Conservation (phyloP, 2,797 vertebrate species). For the Xiphophorus birchmanni region DNA sequence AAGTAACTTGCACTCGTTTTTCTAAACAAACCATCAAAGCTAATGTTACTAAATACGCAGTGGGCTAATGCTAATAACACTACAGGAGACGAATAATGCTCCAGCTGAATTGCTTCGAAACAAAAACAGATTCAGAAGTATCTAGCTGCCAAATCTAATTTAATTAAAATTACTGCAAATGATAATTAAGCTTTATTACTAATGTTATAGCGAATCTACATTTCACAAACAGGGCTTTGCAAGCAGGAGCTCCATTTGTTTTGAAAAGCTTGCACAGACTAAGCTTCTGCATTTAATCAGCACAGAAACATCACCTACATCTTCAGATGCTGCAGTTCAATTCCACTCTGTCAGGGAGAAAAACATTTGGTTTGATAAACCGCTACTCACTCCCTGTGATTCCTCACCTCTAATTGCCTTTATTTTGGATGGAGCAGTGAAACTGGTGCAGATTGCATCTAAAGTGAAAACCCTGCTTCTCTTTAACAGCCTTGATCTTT, state of each 20-base stretch:
- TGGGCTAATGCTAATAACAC: neutral
- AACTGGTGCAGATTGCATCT: constrained; percentile 48
- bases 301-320: constrained; percentile 14
- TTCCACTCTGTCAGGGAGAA: constrained; percentile 14
- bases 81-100: neutral
- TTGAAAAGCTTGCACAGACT: constrained; percentile 8
- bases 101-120: neutral
- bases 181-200: neutral
- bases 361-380: constrained; percentile 42
- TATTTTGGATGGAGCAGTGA: constrained; percentile 52
- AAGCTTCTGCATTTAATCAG: constrained; percentile 31
- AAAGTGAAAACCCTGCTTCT: constrained; percentile 51
- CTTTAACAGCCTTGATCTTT: constrained; percentile 69
- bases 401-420: constrained; percentile 54
- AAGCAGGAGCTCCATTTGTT: neutral
- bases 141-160: neutral
- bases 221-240: neutral
- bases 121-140: neutral
- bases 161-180: neutral
- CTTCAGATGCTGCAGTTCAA: constrained; percentile 32
- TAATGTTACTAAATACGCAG: neutral
- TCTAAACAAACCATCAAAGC: neutral
- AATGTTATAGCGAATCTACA: neutral
- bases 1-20: neutral
- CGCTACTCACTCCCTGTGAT: constrained; percentile 17